Percentiles rank a stretch among this genome's conserved stretches.
Evolutionary conservation across 2,888 invertebrate species (phyloP).

Genomic region (Prosopocoilus inquinatus): DNA sequence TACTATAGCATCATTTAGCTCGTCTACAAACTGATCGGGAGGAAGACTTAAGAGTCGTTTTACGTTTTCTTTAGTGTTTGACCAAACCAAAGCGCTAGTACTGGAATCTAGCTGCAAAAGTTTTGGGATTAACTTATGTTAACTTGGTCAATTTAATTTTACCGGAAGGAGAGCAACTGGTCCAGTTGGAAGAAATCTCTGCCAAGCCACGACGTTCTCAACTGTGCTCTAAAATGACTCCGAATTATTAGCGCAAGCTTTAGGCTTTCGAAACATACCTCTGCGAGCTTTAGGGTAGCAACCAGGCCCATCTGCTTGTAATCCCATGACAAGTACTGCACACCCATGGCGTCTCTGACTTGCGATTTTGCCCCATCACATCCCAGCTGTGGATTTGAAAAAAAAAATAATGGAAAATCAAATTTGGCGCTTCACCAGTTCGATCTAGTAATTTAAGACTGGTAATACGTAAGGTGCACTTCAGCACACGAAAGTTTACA

Average conservation of each 20-base stretch:
- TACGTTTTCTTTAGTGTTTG: constrained; percentile 73
- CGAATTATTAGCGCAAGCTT: background rate
- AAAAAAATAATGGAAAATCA: too few relatives aligned
- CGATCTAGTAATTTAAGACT: too few relatives aligned
- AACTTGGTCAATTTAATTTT: constrained; percentile 35
- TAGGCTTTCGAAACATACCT: constrained; percentile 55
- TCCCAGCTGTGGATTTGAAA: constrained; percentile 67
- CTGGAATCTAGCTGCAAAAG: constrained; percentile 34
- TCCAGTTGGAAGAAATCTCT: constrained; percentile 88
- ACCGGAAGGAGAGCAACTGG: constrained; percentile 90
- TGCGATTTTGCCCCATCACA: constrained; percentile 92
- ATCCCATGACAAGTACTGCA: constrained; percentile 76
- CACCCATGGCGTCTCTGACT: constrained; percentile 78
- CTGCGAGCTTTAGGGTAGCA: constrained; percentile 79
- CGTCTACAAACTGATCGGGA: constrained; percentile 81
- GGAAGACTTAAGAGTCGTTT: constrained; percentile 67
- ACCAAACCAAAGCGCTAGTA: constrained; percentile 93
- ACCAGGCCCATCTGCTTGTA: constrained; percentile 93
- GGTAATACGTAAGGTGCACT: too few relatives aligned
- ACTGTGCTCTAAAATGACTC: constrained; percentile 58
- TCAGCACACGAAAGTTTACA: too few relatives aligned
- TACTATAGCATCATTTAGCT: constrained; percentile 83
- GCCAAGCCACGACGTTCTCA: constrained; percentile 93
- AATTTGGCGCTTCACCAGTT: too few relatives aligned
- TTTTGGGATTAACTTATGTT: background rate